Base-by-base conservation (phyloP, 1,140 invertebrate species). In the Calliopsis andreniformis region DNA sequence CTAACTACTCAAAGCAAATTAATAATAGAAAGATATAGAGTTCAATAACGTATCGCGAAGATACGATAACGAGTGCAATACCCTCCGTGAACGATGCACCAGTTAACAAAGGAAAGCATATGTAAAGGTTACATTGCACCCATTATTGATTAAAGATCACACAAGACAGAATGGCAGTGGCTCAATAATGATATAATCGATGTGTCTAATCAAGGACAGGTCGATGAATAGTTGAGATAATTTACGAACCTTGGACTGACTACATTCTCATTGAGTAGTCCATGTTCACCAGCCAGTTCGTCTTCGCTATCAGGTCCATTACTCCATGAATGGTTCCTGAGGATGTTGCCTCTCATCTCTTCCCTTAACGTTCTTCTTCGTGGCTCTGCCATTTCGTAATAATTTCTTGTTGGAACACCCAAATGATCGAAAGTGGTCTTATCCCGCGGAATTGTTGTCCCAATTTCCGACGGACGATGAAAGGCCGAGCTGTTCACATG, bases 281-380 rank as follows among this genome's bases (percentile, higher is more conserved):
- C 58, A 42, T 77, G 78, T 35, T 87, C 86, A 14, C 23, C 73
- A 18, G 51, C 16, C 0, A 72, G 61, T 0, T 85, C 81, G 8
- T 85, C 83, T 0, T 72, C 79, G 55, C 76, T 81, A 1, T 87
- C 85, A 0, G 68, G 64, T n/a, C 43, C 79, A n/a, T 85, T 72
- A 18, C 85, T 87, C 86, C 86, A 87, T 6, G 68, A 82, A 51
- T 82, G 59, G 16, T 80, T 69, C 2, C 43, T 66, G 1, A 87
- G 32, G 28, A 59, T 67, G 43, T 86, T 87, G 7, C 85, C 84
- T 10, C 55, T 56, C 1, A 63, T 59, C 1, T 76, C 55, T 3
- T 79, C 56, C 12, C 47, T 14, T 0, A 42, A 23, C 0, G 18
- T 30, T 8, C 35, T 79, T 5, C 59, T 79, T 4, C 18, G 51